phyloP scores from a whole-genome alignment of 92 coral and sea anemone genomes.

The Desmophyllum pertusum region DNA sequence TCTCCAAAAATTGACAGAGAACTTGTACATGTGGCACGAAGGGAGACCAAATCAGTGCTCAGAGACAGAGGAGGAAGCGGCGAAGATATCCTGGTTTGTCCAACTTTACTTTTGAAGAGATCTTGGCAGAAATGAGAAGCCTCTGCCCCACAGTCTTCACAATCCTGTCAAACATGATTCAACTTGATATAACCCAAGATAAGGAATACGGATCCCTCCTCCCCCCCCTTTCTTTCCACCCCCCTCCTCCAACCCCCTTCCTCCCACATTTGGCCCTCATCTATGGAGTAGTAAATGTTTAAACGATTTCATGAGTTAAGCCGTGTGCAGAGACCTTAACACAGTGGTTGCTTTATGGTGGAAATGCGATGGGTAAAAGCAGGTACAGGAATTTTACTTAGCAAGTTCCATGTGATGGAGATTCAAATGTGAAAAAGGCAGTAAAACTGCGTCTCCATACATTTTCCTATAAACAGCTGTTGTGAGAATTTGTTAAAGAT shows the following conservation, averaged over 20 bases:
- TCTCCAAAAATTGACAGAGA: no score
- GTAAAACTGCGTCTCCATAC: no score
- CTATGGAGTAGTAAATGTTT: constrained; percentile 41
- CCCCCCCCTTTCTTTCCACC: no score
- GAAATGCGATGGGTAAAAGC: no score
- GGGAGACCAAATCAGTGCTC: constrained; percentile 44
- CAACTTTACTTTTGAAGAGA: constrained; percentile 33
- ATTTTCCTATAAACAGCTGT: no score
- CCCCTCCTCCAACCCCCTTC: no score
- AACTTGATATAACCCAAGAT: constrained; percentile 2
- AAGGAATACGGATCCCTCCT: constrained; percentile 38
- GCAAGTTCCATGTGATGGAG: no score
- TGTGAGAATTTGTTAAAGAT: no score
- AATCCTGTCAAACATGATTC: constrained; percentile 25
- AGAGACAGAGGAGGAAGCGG: constrained; percentile 28
- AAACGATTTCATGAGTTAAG: constrained; percentile 34
- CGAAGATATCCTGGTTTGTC: constrained; percentile 41
- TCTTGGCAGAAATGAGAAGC: constrained; percentile 31
- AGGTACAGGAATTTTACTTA: no score
- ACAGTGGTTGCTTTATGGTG: no score
- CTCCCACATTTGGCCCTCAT: constrained; percentile 33
- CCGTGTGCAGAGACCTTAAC: no score
- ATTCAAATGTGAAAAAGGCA: no score
- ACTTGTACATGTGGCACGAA: constrained; percentile 39
- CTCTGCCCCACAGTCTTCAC: constrained; percentile 43